These are phyloP conservation scores for Steinernema scapterisci DNA, from an alignment of 2,888 invertebrate species.

Conservation along the genomic window DNA sequence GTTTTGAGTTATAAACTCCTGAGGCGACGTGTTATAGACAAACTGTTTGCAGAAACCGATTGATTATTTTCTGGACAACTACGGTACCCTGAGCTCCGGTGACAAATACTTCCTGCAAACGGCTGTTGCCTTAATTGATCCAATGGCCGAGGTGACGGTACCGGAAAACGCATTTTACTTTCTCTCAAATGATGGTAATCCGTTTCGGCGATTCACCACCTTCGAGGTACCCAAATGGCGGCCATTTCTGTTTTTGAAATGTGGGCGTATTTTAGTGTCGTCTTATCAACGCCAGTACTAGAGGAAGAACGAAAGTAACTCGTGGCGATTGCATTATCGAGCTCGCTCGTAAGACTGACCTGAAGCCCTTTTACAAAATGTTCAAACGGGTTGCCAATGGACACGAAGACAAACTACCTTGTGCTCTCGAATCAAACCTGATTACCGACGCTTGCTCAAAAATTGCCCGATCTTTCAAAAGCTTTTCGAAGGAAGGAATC, in stretches of 20 bases:
- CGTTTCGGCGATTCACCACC: slow-evolving; percentile 33
- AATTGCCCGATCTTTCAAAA: slow-evolving; percentile 36
- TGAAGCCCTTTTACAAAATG: slow-evolving; percentile 35
- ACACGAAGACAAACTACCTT: slow-evolving; percentile 37
- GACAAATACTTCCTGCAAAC: slow-evolving; percentile 20
- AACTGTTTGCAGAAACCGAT: not conserved
- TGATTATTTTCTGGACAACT: slow-evolving; percentile 10
- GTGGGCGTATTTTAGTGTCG: slow-evolving; percentile 7
- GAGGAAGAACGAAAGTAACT: slow-evolving; percentile 14
- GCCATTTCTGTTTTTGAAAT: no score
- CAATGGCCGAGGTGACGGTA: not conserved
- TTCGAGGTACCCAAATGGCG: no score
- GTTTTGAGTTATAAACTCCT: no score
- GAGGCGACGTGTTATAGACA: no score
- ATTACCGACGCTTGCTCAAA: slow-evolving; percentile 36
- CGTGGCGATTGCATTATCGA: slow-evolving; percentile 35
- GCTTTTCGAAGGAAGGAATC: slow-evolving; percentile 33
- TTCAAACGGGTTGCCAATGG: slow-evolving; percentile 32
- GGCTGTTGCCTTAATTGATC: slow-evolving; percentile 36
- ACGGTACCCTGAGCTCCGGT: slow-evolving; percentile 4
- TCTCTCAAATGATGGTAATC: slow-evolving; percentile 40
- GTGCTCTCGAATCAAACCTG: slow-evolving; percentile 34
- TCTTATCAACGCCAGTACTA: slow-evolving; percentile 31
- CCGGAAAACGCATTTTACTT: slow-evolving; percentile 28
- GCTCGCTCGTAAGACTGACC: slow-evolving; percentile 37